phyloP scores from a whole-genome alignment of 2,113 vertebrate genomes.

The Diglossa brunneiventris region DNA sequence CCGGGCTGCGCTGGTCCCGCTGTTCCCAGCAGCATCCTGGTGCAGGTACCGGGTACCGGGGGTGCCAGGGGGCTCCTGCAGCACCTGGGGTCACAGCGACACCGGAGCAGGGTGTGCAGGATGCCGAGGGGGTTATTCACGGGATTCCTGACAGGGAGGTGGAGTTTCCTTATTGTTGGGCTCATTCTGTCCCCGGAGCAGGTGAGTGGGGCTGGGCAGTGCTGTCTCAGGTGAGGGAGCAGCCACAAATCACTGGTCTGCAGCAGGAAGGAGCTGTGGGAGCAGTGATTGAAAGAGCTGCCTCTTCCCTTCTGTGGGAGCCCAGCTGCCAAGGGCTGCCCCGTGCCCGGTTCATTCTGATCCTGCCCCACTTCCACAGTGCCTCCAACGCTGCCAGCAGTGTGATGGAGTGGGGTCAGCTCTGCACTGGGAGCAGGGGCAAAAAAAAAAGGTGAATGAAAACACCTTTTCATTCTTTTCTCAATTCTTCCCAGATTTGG shows the following conservation, averaged over 20 bases:
- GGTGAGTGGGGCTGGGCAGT: fast-evolving
- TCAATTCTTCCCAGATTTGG: neutral
- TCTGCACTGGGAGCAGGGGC: fast-evolving
- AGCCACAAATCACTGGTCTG: neutral
- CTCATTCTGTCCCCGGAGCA: neutral
- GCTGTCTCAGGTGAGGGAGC: neutral
- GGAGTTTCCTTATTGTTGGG: neutral
- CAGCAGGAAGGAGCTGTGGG: neutral
- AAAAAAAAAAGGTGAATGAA: neutral
- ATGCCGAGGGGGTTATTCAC: neutral
- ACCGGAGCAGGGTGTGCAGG: fast-evolving
- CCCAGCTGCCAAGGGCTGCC: neutral
- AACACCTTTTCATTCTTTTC: neutral
- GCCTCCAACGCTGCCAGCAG: fast-evolving
- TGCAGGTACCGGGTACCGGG: fast-evolving
- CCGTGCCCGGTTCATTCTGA: neutral
- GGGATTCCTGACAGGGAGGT: neutral
- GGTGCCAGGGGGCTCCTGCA: neutral
- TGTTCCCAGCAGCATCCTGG: neutral
- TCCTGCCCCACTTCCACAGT: neutral
- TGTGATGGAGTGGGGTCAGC: neutral
- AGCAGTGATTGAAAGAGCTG: neutral
- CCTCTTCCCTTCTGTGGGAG: neutral
- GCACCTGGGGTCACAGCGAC: neutral
- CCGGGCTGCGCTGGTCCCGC: neutral